Evolutionary conservation across 2,113 vertebrate species (phyloP).

Genomic region (Rousettus leschenaultii): DNA sequence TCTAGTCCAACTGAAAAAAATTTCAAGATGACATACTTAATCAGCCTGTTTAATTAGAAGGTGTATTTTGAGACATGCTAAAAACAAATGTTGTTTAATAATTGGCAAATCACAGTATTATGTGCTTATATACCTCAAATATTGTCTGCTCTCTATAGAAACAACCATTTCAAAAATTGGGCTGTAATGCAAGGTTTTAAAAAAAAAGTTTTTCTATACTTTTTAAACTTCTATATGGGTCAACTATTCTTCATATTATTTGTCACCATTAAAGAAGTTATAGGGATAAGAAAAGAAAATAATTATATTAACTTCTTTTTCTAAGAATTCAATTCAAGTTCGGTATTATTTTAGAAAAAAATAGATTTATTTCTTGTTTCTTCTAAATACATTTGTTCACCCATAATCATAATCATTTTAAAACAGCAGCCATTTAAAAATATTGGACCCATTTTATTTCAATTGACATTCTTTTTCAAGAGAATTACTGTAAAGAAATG

Average conservation of each 20-base stretch:
- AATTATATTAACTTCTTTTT: slow-evolving; percentile 8
- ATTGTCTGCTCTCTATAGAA: not conserved
- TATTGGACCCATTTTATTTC: slow-evolving; percentile 37
- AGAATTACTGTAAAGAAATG: slow-evolving; percentile 52
- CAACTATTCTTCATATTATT: not conserved
- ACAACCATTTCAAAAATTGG: not conserved
- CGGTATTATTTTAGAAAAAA: slow-evolving; percentile 37
- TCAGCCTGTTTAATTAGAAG: not conserved
- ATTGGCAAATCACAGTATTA: not conserved
- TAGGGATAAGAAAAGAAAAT: slow-evolving; percentile 1
- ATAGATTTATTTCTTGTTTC: slow-evolving; percentile 26
- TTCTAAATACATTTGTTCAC: slow-evolving; percentile 9
- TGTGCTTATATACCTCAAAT: not conserved
- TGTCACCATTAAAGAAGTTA: not conserved
- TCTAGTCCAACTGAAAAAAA: not conserved
- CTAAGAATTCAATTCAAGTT: slow-evolving; percentile 24
- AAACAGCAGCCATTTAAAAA: slow-evolving; percentile 44
- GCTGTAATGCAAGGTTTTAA: not conserved
- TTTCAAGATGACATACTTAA: not conserved
- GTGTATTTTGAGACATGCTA: not conserved
- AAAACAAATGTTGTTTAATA: not conserved
- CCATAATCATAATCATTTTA: slow-evolving; percentile 23
- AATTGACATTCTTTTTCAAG: slow-evolving; percentile 40
- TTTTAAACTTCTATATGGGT: not conserved
- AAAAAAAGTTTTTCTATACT: not conserved